Evolutionary conservation across 2,113 vertebrate genomes (phyloP).

Genomic region (Chaetodon auriga): DNA sequence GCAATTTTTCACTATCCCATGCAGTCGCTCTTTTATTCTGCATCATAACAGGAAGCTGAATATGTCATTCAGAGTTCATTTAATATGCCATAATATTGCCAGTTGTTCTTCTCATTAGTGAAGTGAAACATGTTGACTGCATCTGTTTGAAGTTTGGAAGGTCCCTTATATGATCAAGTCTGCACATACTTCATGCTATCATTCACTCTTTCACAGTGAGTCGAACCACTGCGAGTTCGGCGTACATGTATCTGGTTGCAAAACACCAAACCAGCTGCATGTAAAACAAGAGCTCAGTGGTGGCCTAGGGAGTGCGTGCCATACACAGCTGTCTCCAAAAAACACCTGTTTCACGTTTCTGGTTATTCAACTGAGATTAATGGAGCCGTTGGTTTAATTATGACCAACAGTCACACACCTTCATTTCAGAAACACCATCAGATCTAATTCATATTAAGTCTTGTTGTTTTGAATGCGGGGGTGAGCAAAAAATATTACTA

Average conservation of each 20-base stretch:
- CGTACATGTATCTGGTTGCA: neutral
- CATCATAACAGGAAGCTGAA: too few species aligned
- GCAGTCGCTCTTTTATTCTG: too few species aligned
- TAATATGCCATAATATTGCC: too few species aligned
- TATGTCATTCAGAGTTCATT: too few species aligned
- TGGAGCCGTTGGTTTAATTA: neutral
- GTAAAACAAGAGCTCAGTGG: neutral
- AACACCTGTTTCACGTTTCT: neutral
- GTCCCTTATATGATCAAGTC: neutral
- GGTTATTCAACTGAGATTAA: neutral
- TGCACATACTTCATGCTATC: neutral
- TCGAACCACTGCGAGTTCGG: too few species aligned
- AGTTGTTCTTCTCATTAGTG: too few species aligned
- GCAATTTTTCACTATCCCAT: too few species aligned
- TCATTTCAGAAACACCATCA: neutral
- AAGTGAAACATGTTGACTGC: neutral
- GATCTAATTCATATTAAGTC: slow-evolving; percentile 1
- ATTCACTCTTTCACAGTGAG: neutral
- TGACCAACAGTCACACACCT: neutral
- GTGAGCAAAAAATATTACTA: neutral
- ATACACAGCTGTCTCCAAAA: neutral
- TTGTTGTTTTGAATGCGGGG: neutral
- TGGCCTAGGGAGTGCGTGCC: neutral
- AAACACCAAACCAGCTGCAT: neutral
- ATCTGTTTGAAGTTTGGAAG: neutral